Percentiles rank a stretch among this genome's conserved stretches.
phyloP scores from a whole-genome alignment of 2,797 vertebrate genomes.

The Argya squamiceps region DNA sequence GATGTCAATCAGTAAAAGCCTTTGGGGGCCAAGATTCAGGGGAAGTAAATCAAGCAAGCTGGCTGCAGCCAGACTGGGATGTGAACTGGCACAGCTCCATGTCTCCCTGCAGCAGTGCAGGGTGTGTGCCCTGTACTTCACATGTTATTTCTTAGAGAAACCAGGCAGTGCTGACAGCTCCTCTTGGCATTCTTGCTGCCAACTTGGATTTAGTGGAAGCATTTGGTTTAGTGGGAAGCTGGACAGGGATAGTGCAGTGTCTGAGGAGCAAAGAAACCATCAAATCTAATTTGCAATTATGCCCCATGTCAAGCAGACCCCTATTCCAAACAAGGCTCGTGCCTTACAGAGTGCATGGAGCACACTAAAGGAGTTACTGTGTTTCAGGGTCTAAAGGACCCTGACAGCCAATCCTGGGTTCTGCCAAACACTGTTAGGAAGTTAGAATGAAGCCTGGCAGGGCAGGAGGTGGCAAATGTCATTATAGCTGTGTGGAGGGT shows the following conservation, averaged over 20 bases:
- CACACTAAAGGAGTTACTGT: neutral
- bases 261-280: neutral
- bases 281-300: neutral
- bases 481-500: neutral
- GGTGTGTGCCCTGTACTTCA: neutral
- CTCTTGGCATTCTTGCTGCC: neutral
- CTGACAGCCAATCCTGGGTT: neutral
- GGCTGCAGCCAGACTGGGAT: neutral
- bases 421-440: neutral
- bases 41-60: neutral
- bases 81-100: neutral
- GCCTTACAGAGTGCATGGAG: neutral
- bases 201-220: neutral
- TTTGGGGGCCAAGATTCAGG: neutral
- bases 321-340: neutral
- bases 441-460: neutral
- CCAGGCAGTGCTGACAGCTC: neutral
- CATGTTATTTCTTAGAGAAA: neutral
- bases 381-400: neutral
- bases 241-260: neutral
- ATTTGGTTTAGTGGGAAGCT: neutral
- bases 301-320: fast-evolving
- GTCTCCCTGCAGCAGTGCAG: neutral
- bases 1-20: neutral
- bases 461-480: neutral